phyloP scores from a whole-genome alignment of 2,113 vertebrate species.

The Brachypodius melanocephalos region DNA sequence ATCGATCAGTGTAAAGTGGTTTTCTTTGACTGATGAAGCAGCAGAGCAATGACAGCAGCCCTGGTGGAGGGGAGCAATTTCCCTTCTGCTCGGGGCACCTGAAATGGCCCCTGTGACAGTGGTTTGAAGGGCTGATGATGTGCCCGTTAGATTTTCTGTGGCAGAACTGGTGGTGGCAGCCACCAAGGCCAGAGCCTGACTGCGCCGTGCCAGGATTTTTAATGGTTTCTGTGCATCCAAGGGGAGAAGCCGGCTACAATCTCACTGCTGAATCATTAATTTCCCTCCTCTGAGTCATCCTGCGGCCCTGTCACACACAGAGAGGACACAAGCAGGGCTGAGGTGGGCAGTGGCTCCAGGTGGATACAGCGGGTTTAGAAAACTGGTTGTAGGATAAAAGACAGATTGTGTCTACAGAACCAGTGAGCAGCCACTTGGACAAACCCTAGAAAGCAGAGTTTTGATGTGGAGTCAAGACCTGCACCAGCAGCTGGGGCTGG shows the following conservation, averaged over 20 bases:
- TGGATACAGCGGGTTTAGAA: accelerated
- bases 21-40: background rate
- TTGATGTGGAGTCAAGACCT: background rate
- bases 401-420: background rate
- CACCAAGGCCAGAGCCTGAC: background rate
- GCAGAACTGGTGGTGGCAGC: background rate
- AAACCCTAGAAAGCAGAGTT: background rate
- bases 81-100: background rate
- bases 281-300: background rate
- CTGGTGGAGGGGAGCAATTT: background rate
- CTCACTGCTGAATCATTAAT: constrained; percentile 26
- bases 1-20: accelerated
- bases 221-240: background rate
- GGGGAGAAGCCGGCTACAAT: background rate
- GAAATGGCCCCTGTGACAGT: background rate
- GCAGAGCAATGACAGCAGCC: background rate
- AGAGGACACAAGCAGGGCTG: accelerated
- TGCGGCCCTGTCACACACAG: background rate
- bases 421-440: background rate
- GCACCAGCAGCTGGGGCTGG: background rate
- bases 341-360: background rate
- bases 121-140: background rate
- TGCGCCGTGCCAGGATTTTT: background rate
- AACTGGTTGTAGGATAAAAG: background rate
- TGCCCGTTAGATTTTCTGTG: accelerated